Evolutionary conservation across 35 echinoderm and acorn worm species (phyloP), one percentile per base, ranked within the genome.

Genomic region (Acanthaster planci): DNA sequence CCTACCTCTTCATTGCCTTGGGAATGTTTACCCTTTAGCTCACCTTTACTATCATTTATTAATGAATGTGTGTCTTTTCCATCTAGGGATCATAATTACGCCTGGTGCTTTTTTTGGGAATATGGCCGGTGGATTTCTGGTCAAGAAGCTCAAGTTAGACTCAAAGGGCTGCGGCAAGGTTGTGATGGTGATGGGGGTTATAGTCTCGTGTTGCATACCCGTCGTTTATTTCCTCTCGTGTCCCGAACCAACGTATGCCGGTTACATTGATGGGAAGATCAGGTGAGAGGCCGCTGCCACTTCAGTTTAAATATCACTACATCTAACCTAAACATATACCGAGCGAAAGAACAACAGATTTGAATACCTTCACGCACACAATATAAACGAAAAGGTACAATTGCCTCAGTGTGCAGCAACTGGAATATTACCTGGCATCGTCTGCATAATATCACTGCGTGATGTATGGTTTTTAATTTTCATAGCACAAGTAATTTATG

Each of bases 91-190:
- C 1, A 54, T 84, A 16, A 80, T 80, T 52, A 30, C 83, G 38
- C 91, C 91, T 1, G 79, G 86, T 5, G 91, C 80, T 38, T 42
- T 93, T 35, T 51, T 93, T 51, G 91, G 91, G 8, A 93, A 93
- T 39, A 19, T 93, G 31, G 30, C 39, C 5, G 86, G 91, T 10
- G 91, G 91, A 39, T 51, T 93, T 21, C 2, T 93, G 39, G 91
- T 93, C 40, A 88, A 87, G 37, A 52, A 83, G 30, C 80, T 93
- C 38, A 87, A 87, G 30, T 72, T 84, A 2, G 68, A 37, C 87
- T 76, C 81, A 22, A 27, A 22, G 18, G 84, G 76, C 14, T 72
- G 64, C 15, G 15, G 22, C 2, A 3, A 34, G 30, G 10, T 72
- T 10, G 26, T 72, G 10, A 26, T 72, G 29, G 26, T 72, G 22